Conservation (phyloP, 2,113 vertebrate genomes). For the Clarias batrachus region DNA sequence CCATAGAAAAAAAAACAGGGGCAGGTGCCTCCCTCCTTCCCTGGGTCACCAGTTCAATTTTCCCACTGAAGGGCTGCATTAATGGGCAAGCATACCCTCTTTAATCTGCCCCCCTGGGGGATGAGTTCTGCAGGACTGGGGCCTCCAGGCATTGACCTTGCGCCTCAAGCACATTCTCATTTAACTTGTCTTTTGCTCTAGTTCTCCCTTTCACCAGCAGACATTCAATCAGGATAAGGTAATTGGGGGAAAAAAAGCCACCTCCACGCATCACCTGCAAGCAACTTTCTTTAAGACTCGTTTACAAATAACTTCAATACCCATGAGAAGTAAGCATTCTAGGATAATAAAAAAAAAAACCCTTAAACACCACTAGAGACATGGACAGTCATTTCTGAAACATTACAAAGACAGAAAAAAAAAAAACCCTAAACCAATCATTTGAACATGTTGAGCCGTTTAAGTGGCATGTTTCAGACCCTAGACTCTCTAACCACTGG, state of each 20-base stretch:
- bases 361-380: background rate
- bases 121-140: constrained; percentile 42
- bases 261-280: constrained; percentile 14
- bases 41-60: constrained; percentile 56
- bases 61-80: constrained; percentile 59
- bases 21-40: constrained; percentile 45
- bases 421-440: background rate
- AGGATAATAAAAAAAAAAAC: background rate
- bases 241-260: constrained; percentile 30
- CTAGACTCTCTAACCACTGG: background rate
- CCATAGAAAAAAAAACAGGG: constrained; percentile 40
- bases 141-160: constrained; percentile 47
- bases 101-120: constrained; percentile 51
- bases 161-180: constrained; percentile 50
- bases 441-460: background rate
- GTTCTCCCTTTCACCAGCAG: constrained; percentile 24
- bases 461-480: background rate
- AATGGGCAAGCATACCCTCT: constrained; percentile 46
- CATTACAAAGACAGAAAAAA: background rate
- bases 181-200: constrained; percentile 49
- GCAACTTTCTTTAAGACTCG: background rate
- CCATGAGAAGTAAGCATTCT: background rate
- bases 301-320: background rate
- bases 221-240: constrained; percentile 41
- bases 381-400: background rate